Evolutionary conservation across 2,888 invertebrate genomes (phyloP).

Genomic region (Isoperla grammatica): DNA sequence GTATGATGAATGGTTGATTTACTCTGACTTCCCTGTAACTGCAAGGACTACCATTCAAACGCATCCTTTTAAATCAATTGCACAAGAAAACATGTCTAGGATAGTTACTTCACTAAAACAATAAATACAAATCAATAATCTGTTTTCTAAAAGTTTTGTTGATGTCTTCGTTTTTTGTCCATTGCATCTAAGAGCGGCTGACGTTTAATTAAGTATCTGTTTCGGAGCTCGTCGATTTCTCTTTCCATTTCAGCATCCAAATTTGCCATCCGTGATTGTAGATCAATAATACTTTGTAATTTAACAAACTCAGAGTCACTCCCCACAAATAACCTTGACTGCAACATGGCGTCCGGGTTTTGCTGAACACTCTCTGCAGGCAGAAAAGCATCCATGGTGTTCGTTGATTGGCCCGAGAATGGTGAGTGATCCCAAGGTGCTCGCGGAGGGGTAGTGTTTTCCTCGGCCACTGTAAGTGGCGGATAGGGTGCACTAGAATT

Average conservation of each 20-base stretch:
- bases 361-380: conserved; percentile 29
- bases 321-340: conserved; percentile 29
- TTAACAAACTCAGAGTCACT: conserved; percentile 60
- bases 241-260: conserved; percentile 98
- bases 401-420: too few species aligned
- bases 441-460: conserved; percentile 53
- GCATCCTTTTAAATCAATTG: too few species aligned
- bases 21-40: too few species aligned
- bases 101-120: too few species aligned
- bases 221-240: conserved; percentile 91
- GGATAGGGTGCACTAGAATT: too few species aligned
- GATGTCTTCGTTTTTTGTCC: conserved; percentile 92
- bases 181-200: conserved; percentile 99
- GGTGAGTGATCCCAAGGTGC: neutral
- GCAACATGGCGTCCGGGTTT: conserved; percentile 36
- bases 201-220: conserved; percentile 91
- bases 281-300: conserved; percentile 83
- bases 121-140: neutral
- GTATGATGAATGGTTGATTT: too few species aligned
- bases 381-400: too few species aligned
- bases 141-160: conserved; percentile 76
- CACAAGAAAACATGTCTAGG: too few species aligned
- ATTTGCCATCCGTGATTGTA: conserved; percentile 83
- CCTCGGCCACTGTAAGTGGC: too few species aligned
- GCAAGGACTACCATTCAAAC: too few species aligned